Base-by-base conservation (phyloP, 1,140 invertebrate genomes). In the Ptiloglossa arizonensis region DNA sequence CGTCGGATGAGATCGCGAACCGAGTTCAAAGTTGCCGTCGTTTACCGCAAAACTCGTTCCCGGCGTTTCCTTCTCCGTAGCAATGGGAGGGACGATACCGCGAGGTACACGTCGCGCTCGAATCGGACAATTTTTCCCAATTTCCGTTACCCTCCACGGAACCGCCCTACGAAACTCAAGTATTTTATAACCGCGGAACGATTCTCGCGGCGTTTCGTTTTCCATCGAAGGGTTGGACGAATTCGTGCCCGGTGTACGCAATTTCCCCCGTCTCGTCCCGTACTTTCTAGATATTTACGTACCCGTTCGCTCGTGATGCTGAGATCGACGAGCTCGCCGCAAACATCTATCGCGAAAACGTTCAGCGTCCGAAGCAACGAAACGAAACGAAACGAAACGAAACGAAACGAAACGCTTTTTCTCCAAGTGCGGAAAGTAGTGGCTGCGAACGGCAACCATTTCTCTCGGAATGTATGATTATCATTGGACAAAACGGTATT, bases 401-500 rank as follows among this genome's bases (percentile, higher is more conserved):
- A n/a, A n/a, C n/a, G n/a, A n/a, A n/a, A n/a, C n/a, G n/a, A n/a
- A 27, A n/a, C 6, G 27, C 13, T 35, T 68, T 56, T 24, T 11
- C 29, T 59, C 63, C 52, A 59, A 68, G 52, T 41, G 73, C 73
- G 68, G 22, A 59, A 75, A 68, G 9, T 22, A 22, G 35, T 38
- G 17, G 3, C 44, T 48, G 17, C 5, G 24, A 13, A 57, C 41
- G 9, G 5, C 6, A 9, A 15, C 35, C 29, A 5, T 67, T 56
- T 35, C 29, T 15, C 29, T 19, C 35, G 15, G 35, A 60, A 59
- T 69, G 19, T 76, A 69, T 76, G 54, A 76, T 76, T 76, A 76
- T 13, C 66, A 76, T 69, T 66, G 41, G 66, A 41, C 73, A 60
- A 76, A 76, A 69, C 66, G 71, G 44, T 76, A 76, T 76, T 76